Percentiles rank a stretch among this genome's conserved stretches.
These are phyloP conservation scores for Cyrtonyx montezumae DNA, from an alignment of 2,113 vertebrate genomes.

Conservation along the genomic window DNA sequence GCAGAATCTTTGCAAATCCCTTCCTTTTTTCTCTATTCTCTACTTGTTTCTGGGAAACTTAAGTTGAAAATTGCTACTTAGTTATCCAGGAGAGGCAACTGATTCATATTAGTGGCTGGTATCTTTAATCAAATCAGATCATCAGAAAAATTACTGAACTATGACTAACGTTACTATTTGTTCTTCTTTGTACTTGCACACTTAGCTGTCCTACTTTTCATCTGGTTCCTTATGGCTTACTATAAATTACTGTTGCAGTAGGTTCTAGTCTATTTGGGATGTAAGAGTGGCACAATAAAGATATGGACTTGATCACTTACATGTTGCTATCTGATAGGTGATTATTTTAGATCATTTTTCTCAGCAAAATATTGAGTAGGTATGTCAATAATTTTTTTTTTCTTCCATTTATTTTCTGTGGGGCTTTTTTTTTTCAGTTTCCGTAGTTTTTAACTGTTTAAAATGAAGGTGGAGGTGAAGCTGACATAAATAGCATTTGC, in stretches of 20 bases:
- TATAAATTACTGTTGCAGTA: neutral
- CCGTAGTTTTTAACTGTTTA: neutral
- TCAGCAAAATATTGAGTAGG: neutral
- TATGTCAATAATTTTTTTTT: neutral
- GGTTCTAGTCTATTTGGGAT: neutral
- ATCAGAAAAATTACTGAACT: neutral
- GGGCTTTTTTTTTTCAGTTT: constrained; percentile 13
- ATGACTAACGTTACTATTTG: neutral
- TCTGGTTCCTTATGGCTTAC: neutral
- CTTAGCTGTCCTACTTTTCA: neutral
- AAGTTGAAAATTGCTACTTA: neutral
- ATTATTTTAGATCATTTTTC: neutral
- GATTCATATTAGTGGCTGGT: rapidly evolving
- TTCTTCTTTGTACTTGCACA: neutral
- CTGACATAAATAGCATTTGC: too few relatives aligned
- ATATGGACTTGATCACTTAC: neutral
- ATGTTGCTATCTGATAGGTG: neutral
- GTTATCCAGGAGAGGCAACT: neutral
- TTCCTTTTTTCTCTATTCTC: neutral
- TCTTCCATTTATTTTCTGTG: neutral
- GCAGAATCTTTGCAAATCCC: neutral
- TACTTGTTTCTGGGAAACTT: neutral
- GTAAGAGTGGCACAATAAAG: neutral
- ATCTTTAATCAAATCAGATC: rapidly evolving
- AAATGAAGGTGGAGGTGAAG: neutral